Conservation (phyloP, 2,888 invertebrate genomes). For the Athalia circularis region DNA sequence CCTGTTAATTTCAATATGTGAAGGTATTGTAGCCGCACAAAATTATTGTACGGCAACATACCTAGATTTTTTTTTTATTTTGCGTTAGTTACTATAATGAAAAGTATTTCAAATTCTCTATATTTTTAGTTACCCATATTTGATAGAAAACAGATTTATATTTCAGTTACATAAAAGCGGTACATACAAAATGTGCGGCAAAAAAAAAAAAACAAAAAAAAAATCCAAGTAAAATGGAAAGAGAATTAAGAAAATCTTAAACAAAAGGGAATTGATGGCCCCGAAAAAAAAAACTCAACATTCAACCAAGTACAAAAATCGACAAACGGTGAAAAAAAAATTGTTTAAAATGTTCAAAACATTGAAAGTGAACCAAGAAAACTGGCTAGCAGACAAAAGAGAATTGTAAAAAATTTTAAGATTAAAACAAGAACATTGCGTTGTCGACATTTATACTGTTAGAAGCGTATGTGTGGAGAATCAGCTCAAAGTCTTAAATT, state of each 20-base stretch:
- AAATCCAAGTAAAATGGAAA: constrained; percentile 36
- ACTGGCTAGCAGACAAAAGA: constrained; percentile 49
- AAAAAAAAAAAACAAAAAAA: constrained; percentile 35
- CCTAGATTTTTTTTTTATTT: constrained; percentile 1
- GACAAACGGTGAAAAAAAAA: constrained; percentile 50
- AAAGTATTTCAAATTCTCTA: constrained; percentile 41
- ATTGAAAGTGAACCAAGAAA: constrained; percentile 55
- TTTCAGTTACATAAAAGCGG: constrained; percentile 54
- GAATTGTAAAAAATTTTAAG: constrained; percentile 51
- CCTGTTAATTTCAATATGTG: too few species aligned
- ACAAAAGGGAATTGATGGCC: constrained; percentile 38
- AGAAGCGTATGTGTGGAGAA: constrained; percentile 21
- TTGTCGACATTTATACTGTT: constrained; percentile 30
- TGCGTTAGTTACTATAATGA: constrained; percentile 15
- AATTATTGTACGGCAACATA: not conserved
- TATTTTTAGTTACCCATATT: constrained; percentile 45
- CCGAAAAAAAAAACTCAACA: constrained; percentile 56
- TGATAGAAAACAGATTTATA: constrained; percentile 46
- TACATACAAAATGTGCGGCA: constrained; percentile 34
- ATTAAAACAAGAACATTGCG: not conserved
- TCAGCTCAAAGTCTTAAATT: constrained; percentile 45
- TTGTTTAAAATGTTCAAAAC: constrained; percentile 45
- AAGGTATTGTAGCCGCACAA: too few species aligned
- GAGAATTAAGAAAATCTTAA: constrained; percentile 44
- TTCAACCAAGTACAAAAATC: constrained; percentile 65